Evolutionary conservation across 2,113 vertebrate species (phyloP).

Genomic region (Etheostoma spectabile): DNA sequence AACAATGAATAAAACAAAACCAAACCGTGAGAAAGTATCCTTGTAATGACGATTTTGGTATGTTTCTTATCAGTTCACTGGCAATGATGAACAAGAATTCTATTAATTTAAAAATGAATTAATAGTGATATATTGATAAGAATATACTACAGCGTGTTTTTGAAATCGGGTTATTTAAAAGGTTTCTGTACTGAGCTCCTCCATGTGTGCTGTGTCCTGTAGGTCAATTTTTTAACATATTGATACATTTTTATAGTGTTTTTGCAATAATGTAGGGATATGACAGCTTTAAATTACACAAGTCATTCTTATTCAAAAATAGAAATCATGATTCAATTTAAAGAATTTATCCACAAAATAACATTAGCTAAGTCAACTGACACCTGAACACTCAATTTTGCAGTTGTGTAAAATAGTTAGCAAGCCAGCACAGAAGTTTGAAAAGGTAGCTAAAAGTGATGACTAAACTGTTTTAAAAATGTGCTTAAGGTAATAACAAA

Average conservation of each 20-base stretch:
- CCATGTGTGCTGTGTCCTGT: background rate
- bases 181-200: background rate
- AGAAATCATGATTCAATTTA: too few species aligned
- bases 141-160: background rate
- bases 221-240: background rate
- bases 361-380: too few species aligned
- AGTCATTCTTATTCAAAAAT: too few species aligned
- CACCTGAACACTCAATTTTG: too few species aligned
- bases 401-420: too few species aligned
- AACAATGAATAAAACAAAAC: constrained; percentile 37
- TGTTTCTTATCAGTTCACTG: background rate
- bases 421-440: too few species aligned
- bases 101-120: background rate
- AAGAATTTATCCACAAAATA: too few species aligned
- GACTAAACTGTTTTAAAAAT: too few species aligned
- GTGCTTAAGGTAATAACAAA: too few species aligned
- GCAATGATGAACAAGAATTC: background rate
- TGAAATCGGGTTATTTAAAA: background rate
- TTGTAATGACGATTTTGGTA: background rate
- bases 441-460: too few species aligned
- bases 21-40: constrained; percentile 17
- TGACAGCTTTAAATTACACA: too few species aligned
- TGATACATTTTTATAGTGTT: background rate
- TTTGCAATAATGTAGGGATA: background rate
- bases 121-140: background rate